Conservation (phyloP, 2,888 invertebrate species). For the Oasisia sp. region DNA sequence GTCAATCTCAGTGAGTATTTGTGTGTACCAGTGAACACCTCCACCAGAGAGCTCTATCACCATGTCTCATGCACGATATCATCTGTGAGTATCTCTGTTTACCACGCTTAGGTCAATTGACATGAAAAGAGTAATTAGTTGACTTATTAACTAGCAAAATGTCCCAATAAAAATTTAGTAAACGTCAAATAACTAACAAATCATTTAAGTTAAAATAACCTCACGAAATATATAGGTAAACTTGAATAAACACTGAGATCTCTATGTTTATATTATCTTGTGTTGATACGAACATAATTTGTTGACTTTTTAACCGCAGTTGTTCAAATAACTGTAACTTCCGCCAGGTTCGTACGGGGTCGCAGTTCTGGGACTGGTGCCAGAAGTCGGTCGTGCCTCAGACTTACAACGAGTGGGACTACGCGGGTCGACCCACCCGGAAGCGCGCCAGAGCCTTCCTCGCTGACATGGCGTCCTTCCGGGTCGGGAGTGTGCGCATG, state of each 20-base stretch:
- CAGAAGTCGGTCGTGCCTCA: slow-evolving; percentile 26
- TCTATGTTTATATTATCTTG: neutral
- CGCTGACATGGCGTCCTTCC: slow-evolving; percentile 32
- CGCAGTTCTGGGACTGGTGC: slow-evolving; percentile 36
- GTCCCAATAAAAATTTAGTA: too few relatives aligned
- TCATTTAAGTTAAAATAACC: too few relatives aligned
- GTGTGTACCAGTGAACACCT: too few relatives aligned
- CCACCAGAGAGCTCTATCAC: too few relatives aligned
- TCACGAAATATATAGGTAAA: neutral
- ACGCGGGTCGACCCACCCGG: slow-evolving; percentile 29
- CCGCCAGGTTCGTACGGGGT: slow-evolving; percentile 25
- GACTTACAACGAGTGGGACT: slow-evolving; percentile 24
- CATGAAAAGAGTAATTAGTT: too few relatives aligned
- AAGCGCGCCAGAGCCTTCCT: slow-evolving; percentile 29
- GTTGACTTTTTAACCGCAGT: neutral
- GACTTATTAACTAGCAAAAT: too few relatives aligned
- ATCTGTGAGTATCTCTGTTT: too few relatives aligned
- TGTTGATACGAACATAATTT: neutral
- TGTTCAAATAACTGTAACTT: neutral
- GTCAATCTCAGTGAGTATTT: too few relatives aligned
- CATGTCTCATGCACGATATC: too few relatives aligned
- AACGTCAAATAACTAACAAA: too few relatives aligned
- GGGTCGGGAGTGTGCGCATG: slow-evolving; percentile 35
- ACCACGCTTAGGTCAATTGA: too few relatives aligned
- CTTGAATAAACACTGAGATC: neutral